Conservation (phyloP, 2,888 invertebrate genomes). For the Chromoteleia sp. region DNA sequence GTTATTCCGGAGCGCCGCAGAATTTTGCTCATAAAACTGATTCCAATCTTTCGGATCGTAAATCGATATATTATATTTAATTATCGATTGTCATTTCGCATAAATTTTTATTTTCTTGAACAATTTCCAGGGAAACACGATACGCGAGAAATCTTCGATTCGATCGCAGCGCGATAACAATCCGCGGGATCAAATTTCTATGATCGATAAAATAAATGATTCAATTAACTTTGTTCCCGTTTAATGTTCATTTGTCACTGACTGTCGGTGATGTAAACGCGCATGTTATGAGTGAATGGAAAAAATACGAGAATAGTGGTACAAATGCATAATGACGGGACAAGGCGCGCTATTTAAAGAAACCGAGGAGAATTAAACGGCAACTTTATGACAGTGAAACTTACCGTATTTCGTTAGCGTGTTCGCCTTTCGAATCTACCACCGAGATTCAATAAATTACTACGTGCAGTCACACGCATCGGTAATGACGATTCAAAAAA, state of each 20-base stretch:
- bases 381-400: constrained; percentile 36
- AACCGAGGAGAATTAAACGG: constrained; percentile 16
- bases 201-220: constrained; percentile 55
- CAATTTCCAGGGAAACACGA: constrained; percentile 28
- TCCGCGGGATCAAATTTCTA: constrained; percentile 48
- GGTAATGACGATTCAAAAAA: constrained; percentile 17
- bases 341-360: constrained; percentile 16
- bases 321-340: constrained; percentile 13
- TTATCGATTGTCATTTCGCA: constrained; percentile 15
- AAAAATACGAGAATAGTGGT: constrained; percentile 16
- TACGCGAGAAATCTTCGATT: constrained; percentile 24
- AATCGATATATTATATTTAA: constrained; percentile 12
- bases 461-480: not conserved
- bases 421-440: constrained; percentile 26
- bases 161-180: constrained; percentile 30
- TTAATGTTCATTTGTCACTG: constrained; percentile 37
- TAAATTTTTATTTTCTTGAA: not conserved
- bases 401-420: constrained; percentile 14
- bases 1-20: too few relatives aligned
- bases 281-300: constrained; percentile 13
- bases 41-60: constrained; percentile 1
- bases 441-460: constrained; percentile 16
- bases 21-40: not conserved
- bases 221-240: constrained; percentile 53
- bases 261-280: constrained; percentile 1